These are phyloP conservation scores for Sussaba pulchella DNA, from an alignment of 2,888 invertebrate genomes.

Conservation along the genomic window DNA sequence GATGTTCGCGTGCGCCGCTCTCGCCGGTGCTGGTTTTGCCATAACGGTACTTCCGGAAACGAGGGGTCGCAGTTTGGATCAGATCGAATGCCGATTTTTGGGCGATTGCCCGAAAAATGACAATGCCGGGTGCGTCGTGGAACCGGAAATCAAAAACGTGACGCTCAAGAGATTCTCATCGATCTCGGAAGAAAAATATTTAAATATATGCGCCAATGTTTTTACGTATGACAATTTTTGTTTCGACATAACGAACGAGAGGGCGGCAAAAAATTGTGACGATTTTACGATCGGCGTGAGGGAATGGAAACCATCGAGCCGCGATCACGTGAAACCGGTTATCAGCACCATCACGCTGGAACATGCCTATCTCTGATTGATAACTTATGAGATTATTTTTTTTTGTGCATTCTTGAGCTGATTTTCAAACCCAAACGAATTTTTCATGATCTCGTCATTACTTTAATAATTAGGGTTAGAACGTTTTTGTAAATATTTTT, in stretches of 20 bases:
- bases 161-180: constrained; percentile 74
- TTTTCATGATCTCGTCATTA: constrained; percentile 40
- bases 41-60: constrained; percentile 89
- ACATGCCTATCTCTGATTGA: constrained; percentile 68
- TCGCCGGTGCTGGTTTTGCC: constrained; percentile 87
- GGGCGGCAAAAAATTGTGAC: constrained; percentile 52
- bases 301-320: constrained; percentile 41
- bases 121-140: constrained; percentile 25
- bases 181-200: constrained; percentile 75
- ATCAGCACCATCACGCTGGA: constrained; percentile 70
- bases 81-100: constrained; percentile 88
- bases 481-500: constrained; percentile 42
- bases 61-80: constrained; percentile 88
- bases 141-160: constrained; percentile 68
- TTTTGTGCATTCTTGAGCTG: background rate
- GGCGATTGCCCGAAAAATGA: background rate
- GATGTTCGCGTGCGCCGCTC: constrained; percentile 87
- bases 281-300: constrained; percentile 42
- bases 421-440: constrained; percentile 46
- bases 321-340: constrained; percentile 30
- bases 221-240: constrained; percentile 78
- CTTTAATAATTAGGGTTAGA: constrained; percentile 10
- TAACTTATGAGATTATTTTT: constrained; percentile 11
- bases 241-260: constrained; percentile 73
- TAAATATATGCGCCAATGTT: constrained; percentile 69